phyloP scores from a whole-genome alignment of 1,140 invertebrate genomes.

The Formica exsecta region DNA sequence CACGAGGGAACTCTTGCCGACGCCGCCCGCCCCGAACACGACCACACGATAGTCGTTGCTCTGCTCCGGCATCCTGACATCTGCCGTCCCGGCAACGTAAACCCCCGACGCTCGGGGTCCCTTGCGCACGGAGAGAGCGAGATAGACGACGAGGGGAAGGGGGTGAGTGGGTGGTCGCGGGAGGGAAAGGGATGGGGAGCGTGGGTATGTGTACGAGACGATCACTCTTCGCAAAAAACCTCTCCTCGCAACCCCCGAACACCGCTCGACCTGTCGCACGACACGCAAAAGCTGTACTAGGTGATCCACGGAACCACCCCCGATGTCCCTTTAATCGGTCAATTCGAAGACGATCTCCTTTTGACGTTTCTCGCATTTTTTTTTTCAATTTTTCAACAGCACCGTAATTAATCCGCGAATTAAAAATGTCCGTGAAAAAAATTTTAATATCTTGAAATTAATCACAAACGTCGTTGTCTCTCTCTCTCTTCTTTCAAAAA shows the following conservation, averaged over 20 bases:
- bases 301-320: not conserved
- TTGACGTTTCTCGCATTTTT: not conserved
- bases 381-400: not conserved
- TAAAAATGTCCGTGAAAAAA: not conserved
- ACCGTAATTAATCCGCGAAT: not conserved
- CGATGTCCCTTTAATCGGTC: not conserved
- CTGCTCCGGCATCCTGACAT: conserved; percentile 96
- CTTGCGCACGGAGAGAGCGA: conserved; percentile 25
- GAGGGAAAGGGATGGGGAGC: not conserved
- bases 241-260: conserved; percentile 12
- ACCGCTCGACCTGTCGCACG: conserved; percentile 35
- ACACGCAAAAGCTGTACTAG: conserved; percentile 34
- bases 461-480: not conserved
- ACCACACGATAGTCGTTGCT: conserved; percentile 99
- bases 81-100: conserved; percentile 80
- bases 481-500: not conserved
- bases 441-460: not conserved
- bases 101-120: conserved; percentile 77
- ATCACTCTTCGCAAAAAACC: not conserved
- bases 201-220: conserved; percentile 10
- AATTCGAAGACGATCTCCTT: not conserved
- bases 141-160: conserved; percentile 1
- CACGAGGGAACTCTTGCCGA: conserved; percentile 98
- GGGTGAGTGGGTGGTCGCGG: not conserved
- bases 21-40: conserved; percentile 98